These are phyloP conservation scores for Halcyon chelicuti DNA, from an alignment of 2,797 vertebrate genomes.

Conservation along the genomic window DNA sequence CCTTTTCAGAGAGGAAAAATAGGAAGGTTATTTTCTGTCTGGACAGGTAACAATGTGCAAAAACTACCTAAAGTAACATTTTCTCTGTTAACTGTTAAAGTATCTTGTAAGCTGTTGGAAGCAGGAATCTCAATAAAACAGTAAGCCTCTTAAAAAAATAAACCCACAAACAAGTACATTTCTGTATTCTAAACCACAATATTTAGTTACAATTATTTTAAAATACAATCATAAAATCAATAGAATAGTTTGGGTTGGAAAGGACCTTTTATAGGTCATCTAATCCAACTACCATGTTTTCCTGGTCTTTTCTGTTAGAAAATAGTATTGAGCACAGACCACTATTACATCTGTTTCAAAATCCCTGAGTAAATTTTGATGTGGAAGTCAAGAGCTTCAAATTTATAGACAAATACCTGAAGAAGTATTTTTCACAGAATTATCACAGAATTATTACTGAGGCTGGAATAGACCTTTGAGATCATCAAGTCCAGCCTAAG, in stretches of 20 bases:
- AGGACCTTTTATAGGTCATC: background rate
- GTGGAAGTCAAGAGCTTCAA: background rate
- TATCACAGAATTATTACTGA: too few species aligned
- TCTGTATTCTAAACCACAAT: background rate
- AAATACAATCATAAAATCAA: background rate
- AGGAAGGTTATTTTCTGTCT: background rate
- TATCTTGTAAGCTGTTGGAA: background rate
- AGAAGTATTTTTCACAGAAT: background rate
- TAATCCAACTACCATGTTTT: background rate
- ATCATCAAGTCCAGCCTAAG: too few species aligned
- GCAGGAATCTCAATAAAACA: background rate
- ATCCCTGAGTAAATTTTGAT: slow-evolving; percentile 38
- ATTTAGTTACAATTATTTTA: background rate
- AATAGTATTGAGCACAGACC: background rate
- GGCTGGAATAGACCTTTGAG: too few species aligned
- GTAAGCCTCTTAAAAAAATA: background rate
- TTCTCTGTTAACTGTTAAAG: background rate
- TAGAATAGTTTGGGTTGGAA: background rate
- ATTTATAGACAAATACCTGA: background rate
- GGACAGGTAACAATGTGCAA: background rate
- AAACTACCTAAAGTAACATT: background rate
- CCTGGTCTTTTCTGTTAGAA: background rate
- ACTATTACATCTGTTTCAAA: background rate
- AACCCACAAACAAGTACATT: background rate
- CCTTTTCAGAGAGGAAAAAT: background rate